Base-by-base conservation (phyloP, 2,888 invertebrate genomes). In the Platerodrilus igneus region DNA sequence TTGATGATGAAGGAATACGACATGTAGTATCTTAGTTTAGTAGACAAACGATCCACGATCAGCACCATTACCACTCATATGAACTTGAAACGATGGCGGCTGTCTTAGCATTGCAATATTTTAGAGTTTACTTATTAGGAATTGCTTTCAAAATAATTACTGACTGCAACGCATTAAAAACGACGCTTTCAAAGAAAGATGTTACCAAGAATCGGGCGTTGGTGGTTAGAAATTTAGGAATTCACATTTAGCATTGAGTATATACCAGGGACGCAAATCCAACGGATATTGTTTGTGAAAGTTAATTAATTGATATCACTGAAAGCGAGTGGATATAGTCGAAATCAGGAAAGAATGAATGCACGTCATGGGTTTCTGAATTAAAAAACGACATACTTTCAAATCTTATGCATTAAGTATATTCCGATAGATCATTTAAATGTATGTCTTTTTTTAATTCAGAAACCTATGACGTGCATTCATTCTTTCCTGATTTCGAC, bases 171-270 rank as follows among this genome's bases (percentile, higher is more conserved):
- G 51, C 52, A 1, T 3, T 57, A 6, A 11, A 50, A 17, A 47
- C 42, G 5, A 40, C 56, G 7, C 16, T 43, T 7, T 33, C 39
- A 8, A 55, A 57, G 39, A 31, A 34, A 13, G 55, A 56, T 27
- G 8, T 36, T 50, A n/a, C 58, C 61, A 1, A 28, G 58, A 35
- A 51, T 61, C 4, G 58, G 50, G 7, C 35, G 60, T 15, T 61
- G 63, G 61, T 59, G 60, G 53, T 17, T 61, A n/a, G 26, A 10
- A 13, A 41, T 53, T 1, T 57, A 57, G 36, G 60, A 63, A 26
- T 62, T 53, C 37, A 45, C 47, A 5, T 61, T 58, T 37, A 38
- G 35, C 0, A 48, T 62, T 1, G 46, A 53, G 16, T 56, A 59
- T 28, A 32, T 58, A 22, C 46, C 55, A 3, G 59, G 59, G 0